Conservation (phyloP, 2,888 invertebrate species). For the Tetragonula carbonaria region DNA sequence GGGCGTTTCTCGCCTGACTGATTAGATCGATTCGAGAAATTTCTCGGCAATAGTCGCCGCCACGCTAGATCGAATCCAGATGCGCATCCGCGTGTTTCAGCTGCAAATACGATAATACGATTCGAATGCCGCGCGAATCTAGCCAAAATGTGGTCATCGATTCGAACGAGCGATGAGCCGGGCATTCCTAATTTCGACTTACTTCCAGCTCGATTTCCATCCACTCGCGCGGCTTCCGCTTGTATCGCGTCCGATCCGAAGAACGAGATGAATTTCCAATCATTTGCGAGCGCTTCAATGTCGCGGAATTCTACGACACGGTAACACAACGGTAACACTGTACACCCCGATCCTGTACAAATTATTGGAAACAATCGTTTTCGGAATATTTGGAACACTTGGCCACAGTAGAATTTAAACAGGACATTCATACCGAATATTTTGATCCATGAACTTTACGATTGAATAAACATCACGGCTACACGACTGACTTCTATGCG, state of each 20-base stretch:
- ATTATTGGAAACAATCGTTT: too few species aligned
- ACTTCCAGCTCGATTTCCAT: conserved; percentile 9
- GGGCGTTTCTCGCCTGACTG: conserved; percentile 2
- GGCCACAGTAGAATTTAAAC: too few species aligned
- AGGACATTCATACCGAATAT: too few species aligned
- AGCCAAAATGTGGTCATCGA: conserved; percentile 29
- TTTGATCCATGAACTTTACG: too few species aligned
- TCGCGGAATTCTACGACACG: too few species aligned
- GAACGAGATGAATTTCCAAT: neutral
- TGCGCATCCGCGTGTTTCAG: neutral
- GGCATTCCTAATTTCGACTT: conserved; percentile 28
- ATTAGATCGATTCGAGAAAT: conserved; percentile 17
- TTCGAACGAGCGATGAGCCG: conserved; percentile 5
- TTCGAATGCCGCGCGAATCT: neutral
- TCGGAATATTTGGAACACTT: too few species aligned
- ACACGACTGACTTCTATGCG: too few species aligned
- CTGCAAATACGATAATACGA: conserved; percentile 28
- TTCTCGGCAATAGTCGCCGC: neutral
- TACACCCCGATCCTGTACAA: too few species aligned
- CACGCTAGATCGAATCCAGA: neutral
- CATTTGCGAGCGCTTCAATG: neutral
- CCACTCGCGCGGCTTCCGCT: neutral
- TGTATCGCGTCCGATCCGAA: neutral
- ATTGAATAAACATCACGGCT: too few species aligned
- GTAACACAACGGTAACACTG: too few species aligned